Conservation (phyloP, 2,888 invertebrate species). For the Melitaea athalia region DNA sequence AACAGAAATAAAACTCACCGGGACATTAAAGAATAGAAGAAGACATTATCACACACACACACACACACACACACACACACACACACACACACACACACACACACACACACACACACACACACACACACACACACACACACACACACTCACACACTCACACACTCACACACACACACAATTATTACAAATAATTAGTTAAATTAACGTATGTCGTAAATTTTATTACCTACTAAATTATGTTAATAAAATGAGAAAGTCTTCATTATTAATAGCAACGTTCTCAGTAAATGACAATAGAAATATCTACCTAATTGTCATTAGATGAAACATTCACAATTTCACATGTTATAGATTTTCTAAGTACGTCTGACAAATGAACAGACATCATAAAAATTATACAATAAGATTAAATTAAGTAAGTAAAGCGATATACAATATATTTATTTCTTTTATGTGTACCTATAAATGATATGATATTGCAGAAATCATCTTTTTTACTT, state of each 20-base stretch:
- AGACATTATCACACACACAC: no score
- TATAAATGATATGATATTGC: not conserved
- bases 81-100: no score
- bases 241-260: conserved; percentile 1
- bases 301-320: not conserved
- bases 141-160: no score
- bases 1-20: not conserved
- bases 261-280: not conserved
- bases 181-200: conserved; percentile 1
- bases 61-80: no score
- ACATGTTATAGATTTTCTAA: conserved; percentile 3
- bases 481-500: not conserved
- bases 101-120: no score
- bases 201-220: not conserved
- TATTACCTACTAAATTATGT: conserved; percentile 1
- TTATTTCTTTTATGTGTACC: not conserved
- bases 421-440: not conserved
- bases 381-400: not conserved
- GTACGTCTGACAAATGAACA: not conserved
- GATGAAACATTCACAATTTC: conserved; percentile 3
- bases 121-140: no score
- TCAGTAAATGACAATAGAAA: conserved; percentile 6
- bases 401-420: not conserved
- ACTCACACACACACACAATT: no score
- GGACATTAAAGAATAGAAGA: not conserved